A percentile compares a stretch with the other conserved stretches of the same genome.
Evolutionary conservation across 2,113 vertebrate genomes (phyloP).

Genomic region (Meleagris gallopavo): DNA sequence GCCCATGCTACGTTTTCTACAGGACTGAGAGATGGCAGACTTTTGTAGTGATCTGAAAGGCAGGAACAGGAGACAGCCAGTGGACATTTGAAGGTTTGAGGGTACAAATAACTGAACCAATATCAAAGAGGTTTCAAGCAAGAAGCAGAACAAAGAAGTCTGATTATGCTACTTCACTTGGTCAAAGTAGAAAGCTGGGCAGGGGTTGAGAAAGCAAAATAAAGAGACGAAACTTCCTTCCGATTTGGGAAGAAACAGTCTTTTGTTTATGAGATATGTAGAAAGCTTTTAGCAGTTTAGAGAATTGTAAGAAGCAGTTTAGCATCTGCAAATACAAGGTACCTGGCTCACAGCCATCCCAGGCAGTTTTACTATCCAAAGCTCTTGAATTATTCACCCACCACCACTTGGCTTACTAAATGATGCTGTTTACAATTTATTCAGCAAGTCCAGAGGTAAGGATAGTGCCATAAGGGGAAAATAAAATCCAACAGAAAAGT

Average conservation of each 20-base stretch:
- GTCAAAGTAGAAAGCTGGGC: background rate
- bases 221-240: background rate
- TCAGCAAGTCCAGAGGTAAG: background rate
- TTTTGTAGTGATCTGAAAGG: background rate
- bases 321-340: slow-evolving; percentile 6
- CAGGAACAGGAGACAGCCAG: background rate
- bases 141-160: background rate
- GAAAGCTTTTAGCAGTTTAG: background rate
- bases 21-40: background rate
- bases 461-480: background rate
- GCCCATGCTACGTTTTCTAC: background rate
- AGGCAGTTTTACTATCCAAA: slow-evolving; percentile 23
- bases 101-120: background rate
- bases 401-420: background rate
- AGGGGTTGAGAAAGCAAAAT: background rate
- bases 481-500: background rate
- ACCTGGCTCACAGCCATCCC: background rate
- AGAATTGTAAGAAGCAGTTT: background rate
- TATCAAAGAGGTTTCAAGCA: background rate
- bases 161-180: background rate
- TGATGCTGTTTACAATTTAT: background rate
- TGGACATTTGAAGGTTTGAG: background rate
- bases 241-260: background rate
- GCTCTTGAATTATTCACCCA: slow-evolving; percentile 23
- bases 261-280: background rate